These are phyloP conservation scores for Eulemur macaco DNA, from an alignment of 2,113 vertebrate genomes.

Conservation along the genomic window DNA sequence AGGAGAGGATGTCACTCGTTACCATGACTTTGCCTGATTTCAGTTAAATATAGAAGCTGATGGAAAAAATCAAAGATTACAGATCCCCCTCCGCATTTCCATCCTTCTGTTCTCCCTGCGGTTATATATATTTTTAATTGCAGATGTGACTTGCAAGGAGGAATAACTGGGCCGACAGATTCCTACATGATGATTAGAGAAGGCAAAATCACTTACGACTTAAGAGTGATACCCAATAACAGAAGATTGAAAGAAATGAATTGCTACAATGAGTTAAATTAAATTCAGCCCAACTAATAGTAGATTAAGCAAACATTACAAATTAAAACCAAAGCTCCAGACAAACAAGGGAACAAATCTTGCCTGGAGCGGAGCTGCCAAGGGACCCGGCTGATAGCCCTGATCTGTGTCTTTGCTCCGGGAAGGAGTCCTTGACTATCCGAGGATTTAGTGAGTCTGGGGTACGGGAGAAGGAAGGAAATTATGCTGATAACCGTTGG, in stretches of 20 bases:
- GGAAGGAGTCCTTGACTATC: neutral
- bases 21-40: slow-evolving; percentile 36
- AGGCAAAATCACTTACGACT: slow-evolving; percentile 65
- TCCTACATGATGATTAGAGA: slow-evolving; percentile 54
- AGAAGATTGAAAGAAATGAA: slow-evolving; percentile 12
- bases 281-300: slow-evolving; percentile 66
- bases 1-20: neutral
- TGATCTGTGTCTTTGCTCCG: neutral
- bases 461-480: neutral
- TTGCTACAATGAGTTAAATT: slow-evolving; percentile 74
- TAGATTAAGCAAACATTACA: slow-evolving; percentile 70
- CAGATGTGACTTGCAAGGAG: slow-evolving; percentile 22
- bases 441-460: neutral
- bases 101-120: neutral
- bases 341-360: slow-evolving; percentile 71
- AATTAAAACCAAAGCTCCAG: slow-evolving; percentile 80
- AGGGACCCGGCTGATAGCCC: neutral
- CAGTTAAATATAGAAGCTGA: slow-evolving; percentile 35
- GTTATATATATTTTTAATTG: slow-evolving; percentile 52
- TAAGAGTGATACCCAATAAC: slow-evolving; percentile 57
- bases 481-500: neutral
- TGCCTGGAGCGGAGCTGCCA: slow-evolving; percentile 42
- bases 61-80: neutral
- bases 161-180: slow-evolving; percentile 46
- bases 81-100: neutral